A percentile compares a stretch with the other conserved stretches of the same genome.
Conservation (phyloP, 2,888 invertebrate genomes). For the Cataglyphis albicans region DNA sequence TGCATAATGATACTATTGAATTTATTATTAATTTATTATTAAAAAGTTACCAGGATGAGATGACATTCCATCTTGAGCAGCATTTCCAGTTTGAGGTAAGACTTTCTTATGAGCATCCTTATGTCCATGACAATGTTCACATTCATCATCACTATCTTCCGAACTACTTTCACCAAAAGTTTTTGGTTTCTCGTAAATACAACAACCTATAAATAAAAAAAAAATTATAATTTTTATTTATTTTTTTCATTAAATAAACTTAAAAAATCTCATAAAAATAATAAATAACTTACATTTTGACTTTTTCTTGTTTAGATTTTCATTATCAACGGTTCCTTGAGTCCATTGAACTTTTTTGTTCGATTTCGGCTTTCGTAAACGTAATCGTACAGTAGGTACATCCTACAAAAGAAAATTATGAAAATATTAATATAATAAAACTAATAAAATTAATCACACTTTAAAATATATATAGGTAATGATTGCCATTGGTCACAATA, state of each 20-base stretch:
- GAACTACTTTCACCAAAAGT: slow-evolving; percentile 96
- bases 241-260: background rate
- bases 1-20: background rate
- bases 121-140: slow-evolving; percentile 95
- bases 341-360: slow-evolving; percentile 96
- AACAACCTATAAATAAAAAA: slow-evolving; percentile 91
- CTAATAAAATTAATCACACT: background rate
- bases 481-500: background rate
- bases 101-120: slow-evolving; percentile 83
- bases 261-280: background rate
- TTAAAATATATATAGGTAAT: slow-evolving; percentile 11
- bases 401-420: slow-evolving; percentile 80
- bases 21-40: slow-evolving; percentile 17
- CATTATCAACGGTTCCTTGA: slow-evolving; percentile 97
- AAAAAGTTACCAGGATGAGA: slow-evolving; percentile 76
- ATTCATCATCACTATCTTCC: slow-evolving; percentile 93
- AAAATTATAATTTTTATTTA: background rate
- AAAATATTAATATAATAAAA: slow-evolving; percentile 12
- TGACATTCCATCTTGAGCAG: slow-evolving; percentile 75
- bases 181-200: slow-evolving; percentile 96
- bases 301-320: slow-evolving; percentile 97
- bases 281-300: slow-evolving; percentile 93
- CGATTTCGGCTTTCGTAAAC: slow-evolving; percentile 90
- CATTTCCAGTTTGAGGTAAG: slow-evolving; percentile 74
- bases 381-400: slow-evolving; percentile 89